phyloP scores from a whole-genome alignment of 2,113 vertebrate genomes.

The Vidua macroura region DNA sequence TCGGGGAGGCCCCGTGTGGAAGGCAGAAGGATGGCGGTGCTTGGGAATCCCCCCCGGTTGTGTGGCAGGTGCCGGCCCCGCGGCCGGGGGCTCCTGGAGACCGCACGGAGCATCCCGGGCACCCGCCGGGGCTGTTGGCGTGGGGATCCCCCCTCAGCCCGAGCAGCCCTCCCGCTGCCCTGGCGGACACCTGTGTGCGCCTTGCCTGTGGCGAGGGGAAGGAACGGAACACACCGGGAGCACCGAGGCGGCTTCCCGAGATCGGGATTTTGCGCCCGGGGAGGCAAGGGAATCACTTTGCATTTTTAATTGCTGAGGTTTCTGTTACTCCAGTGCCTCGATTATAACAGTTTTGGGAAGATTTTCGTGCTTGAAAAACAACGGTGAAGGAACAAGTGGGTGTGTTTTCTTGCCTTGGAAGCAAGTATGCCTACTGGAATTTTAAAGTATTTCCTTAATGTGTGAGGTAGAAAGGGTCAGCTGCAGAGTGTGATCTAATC shows the following conservation, averaged over 20 bases:
- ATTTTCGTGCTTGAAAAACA: slow-evolving; percentile 15
- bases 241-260: not conserved
- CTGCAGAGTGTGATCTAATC: not conserved
- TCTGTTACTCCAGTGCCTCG: not conserved
- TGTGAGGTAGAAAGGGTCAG: not conserved
- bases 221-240: accelerated
- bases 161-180: not conserved
- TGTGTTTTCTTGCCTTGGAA: not conserved
- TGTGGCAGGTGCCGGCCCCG: not conserved
- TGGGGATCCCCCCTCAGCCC: not conserved
- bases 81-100: not conserved
- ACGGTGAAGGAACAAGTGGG: not conserved
- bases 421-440: not conserved
- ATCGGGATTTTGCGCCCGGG: not conserved
- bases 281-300: not conserved
- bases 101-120: not conserved
- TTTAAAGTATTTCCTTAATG: not conserved
- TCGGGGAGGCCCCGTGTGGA: not conserved
- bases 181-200: not conserved
- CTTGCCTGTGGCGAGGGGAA: not conserved
- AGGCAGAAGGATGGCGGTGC: not conserved
- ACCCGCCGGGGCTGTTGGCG: not conserved
- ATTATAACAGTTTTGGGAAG: not conserved
- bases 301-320: not conserved
- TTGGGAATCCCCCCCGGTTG: not conserved